These are phyloP conservation scores for Bombus balteatus DNA, from an alignment of 1,140 invertebrate species.

Conservation along the genomic window DNA sequence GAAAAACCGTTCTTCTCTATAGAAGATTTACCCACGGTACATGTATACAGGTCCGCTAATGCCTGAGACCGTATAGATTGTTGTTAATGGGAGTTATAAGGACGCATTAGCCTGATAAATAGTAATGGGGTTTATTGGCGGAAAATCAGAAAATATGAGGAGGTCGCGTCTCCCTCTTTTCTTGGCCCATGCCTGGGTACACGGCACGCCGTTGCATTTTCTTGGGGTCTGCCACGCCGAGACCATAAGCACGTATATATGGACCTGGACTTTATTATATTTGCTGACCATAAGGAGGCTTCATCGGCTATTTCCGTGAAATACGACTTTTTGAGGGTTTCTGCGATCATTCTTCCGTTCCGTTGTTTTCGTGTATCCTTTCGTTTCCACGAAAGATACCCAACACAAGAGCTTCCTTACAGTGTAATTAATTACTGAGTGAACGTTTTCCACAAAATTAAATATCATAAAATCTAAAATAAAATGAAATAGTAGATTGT, in stretches of 20 bases:
- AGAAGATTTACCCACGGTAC: constrained; percentile 59
- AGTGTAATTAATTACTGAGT: not conserved
- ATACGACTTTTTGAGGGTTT: constrained; percentile 73
- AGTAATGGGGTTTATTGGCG: constrained; percentile 83
- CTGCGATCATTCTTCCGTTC: constrained; percentile 65
- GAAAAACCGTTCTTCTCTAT: constrained; percentile 43
- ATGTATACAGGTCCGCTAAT: constrained; percentile 70
- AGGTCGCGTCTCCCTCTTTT: constrained; percentile 71
- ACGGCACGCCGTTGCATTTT: constrained; percentile 73
- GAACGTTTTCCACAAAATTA: not conserved
- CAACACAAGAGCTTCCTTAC: no score
- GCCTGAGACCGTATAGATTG: constrained; percentile 77
- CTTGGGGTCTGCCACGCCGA: constrained; percentile 70
- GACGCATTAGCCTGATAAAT: constrained; percentile 83
- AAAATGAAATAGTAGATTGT: not conserved
- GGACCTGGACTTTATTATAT: constrained; percentile 82
- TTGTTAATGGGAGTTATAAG: constrained; percentile 82
- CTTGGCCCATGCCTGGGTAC: constrained; percentile 53
- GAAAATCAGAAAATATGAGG: constrained; percentile 83
- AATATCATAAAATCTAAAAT: not conserved
- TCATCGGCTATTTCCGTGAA: constrained; percentile 81
- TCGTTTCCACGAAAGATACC: not conserved
- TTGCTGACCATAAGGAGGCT: constrained; percentile 80
- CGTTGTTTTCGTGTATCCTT: constrained; percentile 32
- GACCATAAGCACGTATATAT: constrained; percentile 80